Evolutionary conservation across 37 sponge, comb jelly and placozoan genomes (phyloP).

Genomic region (Amphimedon queenslandica): DNA sequence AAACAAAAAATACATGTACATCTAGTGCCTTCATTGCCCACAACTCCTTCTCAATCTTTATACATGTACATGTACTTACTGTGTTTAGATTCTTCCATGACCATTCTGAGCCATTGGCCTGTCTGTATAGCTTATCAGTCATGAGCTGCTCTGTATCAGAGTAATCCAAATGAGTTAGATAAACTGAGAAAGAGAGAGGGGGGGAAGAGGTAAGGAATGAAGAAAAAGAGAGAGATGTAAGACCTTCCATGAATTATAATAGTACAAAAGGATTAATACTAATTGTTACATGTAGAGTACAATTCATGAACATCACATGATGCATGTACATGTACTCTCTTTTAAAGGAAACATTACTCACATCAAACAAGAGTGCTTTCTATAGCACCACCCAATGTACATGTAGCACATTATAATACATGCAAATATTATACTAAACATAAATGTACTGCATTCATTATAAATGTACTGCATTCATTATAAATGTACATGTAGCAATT

Average conservation of each 20-base stretch:
- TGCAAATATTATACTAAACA: not conserved
- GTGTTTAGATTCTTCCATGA: conserved; percentile 99
- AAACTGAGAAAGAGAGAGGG: conserved; percentile 47
- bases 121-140: conserved; percentile 92
- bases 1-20: not conserved
- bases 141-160: conserved; percentile 93
- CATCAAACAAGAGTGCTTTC: too few species aligned
- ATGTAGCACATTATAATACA: too few species aligned
- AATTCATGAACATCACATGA: too few species aligned
- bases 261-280: too few species aligned
- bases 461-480: too few species aligned
- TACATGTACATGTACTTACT: conserved; percentile 26
- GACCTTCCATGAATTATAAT: too few species aligned
- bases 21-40: not conserved
- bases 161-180: conserved; percentile 92
- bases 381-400: too few species aligned
- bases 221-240: conserved; percentile 1
- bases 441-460: too few species aligned
- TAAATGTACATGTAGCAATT: not conserved
- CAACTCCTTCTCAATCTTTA: not conserved
- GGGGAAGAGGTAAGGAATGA: not conserved
- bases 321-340: too few species aligned
- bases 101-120: conserved; percentile 96
- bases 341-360: too few species aligned
- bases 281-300: too few species aligned